Base-by-base conservation (phyloP, 1,140 invertebrate species). In the Hyles euphorbiae region DNA sequence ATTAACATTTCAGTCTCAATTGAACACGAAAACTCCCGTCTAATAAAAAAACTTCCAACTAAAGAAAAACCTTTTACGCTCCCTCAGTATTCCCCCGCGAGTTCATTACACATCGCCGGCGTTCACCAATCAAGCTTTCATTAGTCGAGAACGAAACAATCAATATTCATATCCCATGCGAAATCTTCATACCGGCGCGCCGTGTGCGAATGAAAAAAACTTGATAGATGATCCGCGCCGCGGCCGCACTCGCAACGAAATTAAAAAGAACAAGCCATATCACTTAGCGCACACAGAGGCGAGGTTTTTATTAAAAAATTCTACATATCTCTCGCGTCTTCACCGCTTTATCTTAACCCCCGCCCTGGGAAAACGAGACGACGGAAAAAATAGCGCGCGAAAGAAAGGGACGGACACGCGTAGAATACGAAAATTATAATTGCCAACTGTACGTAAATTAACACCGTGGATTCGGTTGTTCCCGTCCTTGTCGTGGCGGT, bases 221-320 rank as follows among this genome's bases (percentile, higher is more conserved):
- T 67, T 78, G 83, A 86, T 83, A 81, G 80, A 86, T 86, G 79
- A 81, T 86, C 67, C 71, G 65, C 60, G 70, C 74, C 70, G 66
- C 70, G 72, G 64, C 57, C 69, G 71, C 76, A 75, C 73, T 76
- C 79, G 76, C 74, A 87, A 87, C 82, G 76, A 87, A 87, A 85
- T 85, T 84, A 87, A 87, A 87, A 87, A 85, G 80, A 87, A 87
- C 84, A 87, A 84, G 82, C 72, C 82, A 86, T 86, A 87, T 86
- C 83, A 87, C 82, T 87, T 87, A 87, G 81, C 76, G 81, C 82
- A 85, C 84, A 85, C 84, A 83, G 76, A 78, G 67, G 72, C 82
- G 78, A 55, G 80, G 71, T 82, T 85, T 80, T 85, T 85, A 84
- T 87, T 85, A 87, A 87, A 87, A 87, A 85, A 81, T 87, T 83